phyloP scores from a whole-genome alignment of 2,797 vertebrate genomes.

The Zenarchopterus dispar region DNA sequence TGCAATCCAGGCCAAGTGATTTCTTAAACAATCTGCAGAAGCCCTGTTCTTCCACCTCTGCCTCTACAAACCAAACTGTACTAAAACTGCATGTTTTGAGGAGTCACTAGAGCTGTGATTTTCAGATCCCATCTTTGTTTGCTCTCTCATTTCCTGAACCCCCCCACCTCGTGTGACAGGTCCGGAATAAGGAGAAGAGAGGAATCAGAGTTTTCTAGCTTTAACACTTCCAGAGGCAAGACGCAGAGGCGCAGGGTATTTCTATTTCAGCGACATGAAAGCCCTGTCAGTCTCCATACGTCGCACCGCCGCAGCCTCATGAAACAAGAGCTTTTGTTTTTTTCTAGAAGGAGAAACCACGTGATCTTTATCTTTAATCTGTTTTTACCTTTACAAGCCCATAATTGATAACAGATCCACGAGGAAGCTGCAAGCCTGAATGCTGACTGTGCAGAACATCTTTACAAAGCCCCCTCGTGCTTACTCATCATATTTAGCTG shows the following conservation, averaged over 20 bases:
- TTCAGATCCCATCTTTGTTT: slow-evolving; percentile 33
- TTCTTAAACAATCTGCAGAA: slow-evolving; percentile 43
- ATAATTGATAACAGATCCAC: slow-evolving; percentile 76
- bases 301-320: slow-evolving; percentile 43
- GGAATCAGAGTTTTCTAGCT: slow-evolving; percentile 55
- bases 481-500: slow-evolving; percentile 37
- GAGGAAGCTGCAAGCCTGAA: slow-evolving; percentile 33
- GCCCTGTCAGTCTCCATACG: slow-evolving; percentile 77
- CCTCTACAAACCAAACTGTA: slow-evolving; percentile 57
- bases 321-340: too few relatives aligned
- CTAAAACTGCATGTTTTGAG: slow-evolving; percentile 60
- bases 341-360: slow-evolving; percentile 48
- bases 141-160: slow-evolving; percentile 31
- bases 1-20: neutral
- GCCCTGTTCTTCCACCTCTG: slow-evolving; percentile 41
- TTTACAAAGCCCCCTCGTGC: slow-evolving; percentile 8
- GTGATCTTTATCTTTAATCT: slow-evolving; percentile 75
- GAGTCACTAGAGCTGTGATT: slow-evolving; percentile 42
- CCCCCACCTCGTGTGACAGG: slow-evolving; percentile 51
- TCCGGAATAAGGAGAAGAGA: slow-evolving; percentile 10
- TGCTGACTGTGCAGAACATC: slow-evolving; percentile 32
- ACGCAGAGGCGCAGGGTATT: slow-evolving; percentile 43
- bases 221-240: slow-evolving; percentile 58
- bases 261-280: slow-evolving; percentile 76
- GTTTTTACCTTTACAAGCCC: slow-evolving; percentile 62